These are phyloP conservation scores for Sebastes paucispinis DNA, from an alignment of 2,797 vertebrate species.

Conservation along the genomic window DNA sequence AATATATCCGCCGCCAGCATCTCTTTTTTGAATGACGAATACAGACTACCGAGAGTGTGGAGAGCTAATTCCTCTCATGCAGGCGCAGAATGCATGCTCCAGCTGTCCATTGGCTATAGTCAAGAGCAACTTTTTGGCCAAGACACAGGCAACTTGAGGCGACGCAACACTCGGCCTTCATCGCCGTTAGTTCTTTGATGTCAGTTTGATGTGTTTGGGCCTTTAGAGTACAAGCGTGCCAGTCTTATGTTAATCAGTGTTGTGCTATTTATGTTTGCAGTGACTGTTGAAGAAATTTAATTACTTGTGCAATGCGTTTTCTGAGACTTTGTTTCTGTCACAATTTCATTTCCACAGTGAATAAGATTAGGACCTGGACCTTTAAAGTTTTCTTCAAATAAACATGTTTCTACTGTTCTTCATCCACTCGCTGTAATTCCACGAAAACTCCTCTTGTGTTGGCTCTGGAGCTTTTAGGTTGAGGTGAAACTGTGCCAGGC, in stretches of 20 bases:
- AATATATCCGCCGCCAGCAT: too few species aligned
- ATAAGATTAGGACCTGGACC: slow-evolving; percentile 1
- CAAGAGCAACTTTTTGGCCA: too few species aligned
- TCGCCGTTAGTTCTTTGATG: too few species aligned
- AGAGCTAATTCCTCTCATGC: too few species aligned
- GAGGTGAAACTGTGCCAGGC: slow-evolving; percentile 44
- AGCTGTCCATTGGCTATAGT: too few species aligned
- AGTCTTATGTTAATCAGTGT: too few species aligned
- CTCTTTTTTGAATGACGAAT: too few species aligned
- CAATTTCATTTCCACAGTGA: slow-evolving; percentile 1
- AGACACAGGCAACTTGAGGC: too few species aligned
- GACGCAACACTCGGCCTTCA: rapidly evolving
- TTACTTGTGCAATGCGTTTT: not conserved
- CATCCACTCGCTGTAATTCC: not conserved
- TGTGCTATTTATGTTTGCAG: not conserved
- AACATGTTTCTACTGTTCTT: not conserved
- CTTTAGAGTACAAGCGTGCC: not conserved
- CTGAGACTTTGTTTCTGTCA: not conserved
- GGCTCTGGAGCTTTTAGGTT: slow-evolving; percentile 7
- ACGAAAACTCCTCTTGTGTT: not conserved
- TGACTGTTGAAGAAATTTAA: not conserved
- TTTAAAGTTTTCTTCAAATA: not conserved
- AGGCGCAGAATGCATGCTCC: rapidly evolving
- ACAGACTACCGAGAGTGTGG: too few species aligned
- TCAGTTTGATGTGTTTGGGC: not conserved